Evolutionary conservation across 2,888 invertebrate species (phyloP), one percentile per base, ranked within the genome.

Genomic region (Calameuta idolon): DNA sequence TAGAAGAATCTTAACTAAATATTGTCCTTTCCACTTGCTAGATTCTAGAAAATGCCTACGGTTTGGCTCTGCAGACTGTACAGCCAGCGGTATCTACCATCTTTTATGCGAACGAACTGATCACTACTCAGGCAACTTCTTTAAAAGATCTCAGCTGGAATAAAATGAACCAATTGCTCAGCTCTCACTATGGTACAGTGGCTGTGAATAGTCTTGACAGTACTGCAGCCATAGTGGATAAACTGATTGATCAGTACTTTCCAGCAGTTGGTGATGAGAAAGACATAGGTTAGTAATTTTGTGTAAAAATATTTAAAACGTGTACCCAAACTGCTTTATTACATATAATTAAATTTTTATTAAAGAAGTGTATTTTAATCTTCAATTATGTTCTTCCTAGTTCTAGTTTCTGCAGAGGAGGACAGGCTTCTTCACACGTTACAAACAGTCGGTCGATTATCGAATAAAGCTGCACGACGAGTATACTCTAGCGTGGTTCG

Each of bases 171-270:
- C 93, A 94, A 75, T 93, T 96, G 76, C 92, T 96, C 75, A 94
- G 94, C 40, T 95, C 95, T 5, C 94, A 94, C 75, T 95, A 95
- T 87, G 96, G 96, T 3, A 94, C 93, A 87, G 93, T 94, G 86
- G 95, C 95, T 0, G 92, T 96, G 33, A 92, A 93, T 83, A 93
- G 95, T 77, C 93, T 96, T 33, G 96, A 96, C 88, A 93, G 92
- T 4, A 95, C 96, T 74, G 94, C 95, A 31, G 92, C 93, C 2
- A 91, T 95, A 79, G 95, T 96, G 33, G 96, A 96, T 92, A 94
- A 94, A 79, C 92, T 96, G 82, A 91, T 97, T 12, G 96, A 97
- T 91, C 95, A 94, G 87, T 96, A 96, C 90, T 93, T 96, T 83
- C 96, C 95, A 34, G 92, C 93, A 90, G 85, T 92, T 89, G 88